Base-by-base conservation (phyloP, 2,888 invertebrate genomes). In the Clivina fossor region DNA sequence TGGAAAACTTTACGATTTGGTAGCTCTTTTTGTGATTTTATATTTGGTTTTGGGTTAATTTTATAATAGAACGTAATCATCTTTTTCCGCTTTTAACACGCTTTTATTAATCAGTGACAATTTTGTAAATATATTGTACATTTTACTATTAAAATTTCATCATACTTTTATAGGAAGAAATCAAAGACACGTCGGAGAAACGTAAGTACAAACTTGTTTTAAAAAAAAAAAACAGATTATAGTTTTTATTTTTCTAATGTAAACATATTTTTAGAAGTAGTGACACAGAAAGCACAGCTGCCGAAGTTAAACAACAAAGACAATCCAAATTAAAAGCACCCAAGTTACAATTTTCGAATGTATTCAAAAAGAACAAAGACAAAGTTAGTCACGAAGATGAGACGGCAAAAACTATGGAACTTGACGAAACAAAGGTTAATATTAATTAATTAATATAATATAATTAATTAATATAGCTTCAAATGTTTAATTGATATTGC, bases 251-350 rank as follows among this genome's bases (percentile, higher is more conserved):
- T 24, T 35, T 7, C 24, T 44, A 19, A 20, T 54, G n/a, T n/a
- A n/a, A n/a, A n/a, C n/a, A n/a, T n/a, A 26, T 24, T 59, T 58
- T 61, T 69, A 71, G 65, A 68, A 84, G 84, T 69, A 85, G 84
- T 69, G 84, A 85, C 72, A 84, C 84, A 32, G 84, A 85, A 71
- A 84, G 84, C 68, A 53, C 53, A 24, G 53, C 33, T n/a, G 81
- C 82, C 50, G 83, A 79, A 61, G 74, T 77, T 8, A 68, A 73
- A 41, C 65, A 70, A 22, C 65, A 70, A 22, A 64, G 66, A 37
- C 56, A 61, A 48, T 13, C 62, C 30, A 64, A 61, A 59, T 19
- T 40, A 11, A 51, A 56, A 26, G 32, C 47, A n/a, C 55, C 55
- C 2, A 46, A 47, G 32, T 15, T 55, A 19, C 46, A 47, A 13